Base-by-base conservation (phyloP, 1,140 invertebrate genomes). In the Catajapyx aquilonaris region DNA sequence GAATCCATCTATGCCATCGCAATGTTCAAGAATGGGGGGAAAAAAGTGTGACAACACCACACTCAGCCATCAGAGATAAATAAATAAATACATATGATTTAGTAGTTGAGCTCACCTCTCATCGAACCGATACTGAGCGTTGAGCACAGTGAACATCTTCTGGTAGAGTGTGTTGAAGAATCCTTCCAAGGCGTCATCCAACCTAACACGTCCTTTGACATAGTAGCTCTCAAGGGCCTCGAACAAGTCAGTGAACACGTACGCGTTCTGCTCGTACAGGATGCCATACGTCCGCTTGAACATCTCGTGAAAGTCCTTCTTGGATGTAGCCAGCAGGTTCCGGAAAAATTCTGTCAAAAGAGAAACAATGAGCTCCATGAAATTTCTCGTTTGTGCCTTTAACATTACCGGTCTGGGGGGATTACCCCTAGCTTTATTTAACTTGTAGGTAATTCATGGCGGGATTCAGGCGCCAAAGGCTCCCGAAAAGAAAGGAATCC, bases 121-220 rank as follows among this genome's bases (percentile, higher is more conserved):
- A 54, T 86, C 75, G 50, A 94, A 90, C 31, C 64, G 64, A 52
- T 93, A 91, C 52, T 90, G 84, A 3, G 72, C 66, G 57, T 96
- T 95, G 40, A 95, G 61, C 18, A 95, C 85, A 0, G 73, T 78
- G 59, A 96, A 96, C 87, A 97, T 95, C 53, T 84, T 86, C 56
- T 90, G 78, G 52, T 95, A 90, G 0, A 96, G 69, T 3, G 73
- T 78, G 35, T 71, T 75, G 62, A 96, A 97, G 62, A 97, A 97
- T 38, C 71, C 71, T 45, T 95, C 81, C 73, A 96, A 76, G 15
- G 81, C 76, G 13, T 76, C 72, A 22, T 76, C 68, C 9, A 96
- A 68, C 52, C 90, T 73, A 7, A 81, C 69, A 46, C 75, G 62
- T 13, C 86, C 86, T 41, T 71, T 72, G 2, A 66, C 62, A 60